These are phyloP conservation scores for Periophthalmus magnuspinnatus DNA, from an alignment of 2,797 vertebrate genomes.

Conservation along the genomic window DNA sequence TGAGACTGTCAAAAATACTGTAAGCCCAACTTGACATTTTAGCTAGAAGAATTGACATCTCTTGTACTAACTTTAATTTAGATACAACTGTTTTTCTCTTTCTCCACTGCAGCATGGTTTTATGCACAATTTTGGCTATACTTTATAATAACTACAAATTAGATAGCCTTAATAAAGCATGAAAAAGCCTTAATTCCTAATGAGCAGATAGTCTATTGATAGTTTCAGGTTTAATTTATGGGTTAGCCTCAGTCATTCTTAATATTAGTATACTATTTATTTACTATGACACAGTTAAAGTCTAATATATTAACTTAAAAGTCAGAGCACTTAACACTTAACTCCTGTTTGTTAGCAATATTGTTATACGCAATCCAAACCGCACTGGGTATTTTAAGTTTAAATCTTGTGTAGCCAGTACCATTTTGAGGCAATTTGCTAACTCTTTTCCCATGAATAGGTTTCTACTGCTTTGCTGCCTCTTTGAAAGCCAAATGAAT, in stretches of 20 bases:
- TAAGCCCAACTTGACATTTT: not conserved
- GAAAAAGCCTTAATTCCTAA: too few species aligned
- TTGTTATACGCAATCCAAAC: not conserved
- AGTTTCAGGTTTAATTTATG: too few species aligned
- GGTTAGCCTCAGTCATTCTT: too few species aligned
- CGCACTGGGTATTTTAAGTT: not conserved
- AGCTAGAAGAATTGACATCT: not conserved
- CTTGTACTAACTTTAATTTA: not conserved
- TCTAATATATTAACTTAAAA: not conserved
- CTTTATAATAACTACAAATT: too few species aligned
- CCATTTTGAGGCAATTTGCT: not conserved
- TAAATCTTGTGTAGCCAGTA: not conserved
- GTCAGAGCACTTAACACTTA: too few species aligned
- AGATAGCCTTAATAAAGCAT: too few species aligned
- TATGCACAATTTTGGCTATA: too few species aligned
- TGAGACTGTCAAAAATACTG: not conserved
- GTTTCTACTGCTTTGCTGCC: constrained; percentile 19
- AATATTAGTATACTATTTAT: too few species aligned
- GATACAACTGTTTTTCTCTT: not conserved
- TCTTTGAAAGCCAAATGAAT: constrained; percentile 50
- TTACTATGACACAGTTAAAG: not conserved
- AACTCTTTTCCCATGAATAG: not conserved
- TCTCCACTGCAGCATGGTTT: not conserved
- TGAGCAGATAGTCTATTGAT: too few species aligned
- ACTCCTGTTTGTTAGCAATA: not conserved